Percentiles rank a stretch among this genome's conserved stretches.
These are phyloP conservation scores for Lamprotornis superbus DNA, from an alignment of 2,113 vertebrate species.

Conservation along the genomic window DNA sequence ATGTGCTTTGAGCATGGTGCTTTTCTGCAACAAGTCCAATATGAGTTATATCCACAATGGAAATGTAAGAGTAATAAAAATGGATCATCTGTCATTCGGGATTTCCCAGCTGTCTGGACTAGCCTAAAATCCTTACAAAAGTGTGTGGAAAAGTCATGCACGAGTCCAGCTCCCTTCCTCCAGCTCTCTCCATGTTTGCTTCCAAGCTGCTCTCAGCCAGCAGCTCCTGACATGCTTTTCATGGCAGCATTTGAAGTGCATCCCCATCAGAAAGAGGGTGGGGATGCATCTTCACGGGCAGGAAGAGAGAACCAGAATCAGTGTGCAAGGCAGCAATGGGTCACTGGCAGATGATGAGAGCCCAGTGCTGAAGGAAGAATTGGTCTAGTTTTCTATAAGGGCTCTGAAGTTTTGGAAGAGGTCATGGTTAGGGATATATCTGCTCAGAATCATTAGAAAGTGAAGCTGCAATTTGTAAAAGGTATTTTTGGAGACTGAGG, in stretches of 20 bases:
- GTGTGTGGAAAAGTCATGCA: neutral
- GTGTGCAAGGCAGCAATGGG: neutral
- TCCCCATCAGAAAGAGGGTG: neutral
- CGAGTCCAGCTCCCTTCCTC: neutral
- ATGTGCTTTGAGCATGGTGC: neutral
- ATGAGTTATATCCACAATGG: neutral
- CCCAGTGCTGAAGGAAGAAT: neutral
- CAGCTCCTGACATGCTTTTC: neutral
- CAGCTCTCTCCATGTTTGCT: neutral
- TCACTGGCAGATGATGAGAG: neutral
- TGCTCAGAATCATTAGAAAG: neutral
- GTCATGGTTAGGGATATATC: neutral
- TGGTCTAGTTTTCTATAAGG: neutral
- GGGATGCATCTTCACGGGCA: rapidly evolving
- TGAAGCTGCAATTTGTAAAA: neutral
- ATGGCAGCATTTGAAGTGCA: neutral
- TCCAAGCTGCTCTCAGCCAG: neutral
- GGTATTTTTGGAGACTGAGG: neutral
- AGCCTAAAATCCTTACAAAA: neutral
- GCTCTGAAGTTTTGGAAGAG: neutral
- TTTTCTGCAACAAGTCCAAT: neutral
- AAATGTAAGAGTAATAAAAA: slow-evolving; percentile 22
- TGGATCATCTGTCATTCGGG: neutral
- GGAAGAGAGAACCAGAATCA: neutral
- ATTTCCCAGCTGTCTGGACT: neutral